Evolutionary conservation across 2,888 invertebrate genomes (phyloP), one percentile per base, ranked within the genome.

Genomic region (Strigamia crassipes): DNA sequence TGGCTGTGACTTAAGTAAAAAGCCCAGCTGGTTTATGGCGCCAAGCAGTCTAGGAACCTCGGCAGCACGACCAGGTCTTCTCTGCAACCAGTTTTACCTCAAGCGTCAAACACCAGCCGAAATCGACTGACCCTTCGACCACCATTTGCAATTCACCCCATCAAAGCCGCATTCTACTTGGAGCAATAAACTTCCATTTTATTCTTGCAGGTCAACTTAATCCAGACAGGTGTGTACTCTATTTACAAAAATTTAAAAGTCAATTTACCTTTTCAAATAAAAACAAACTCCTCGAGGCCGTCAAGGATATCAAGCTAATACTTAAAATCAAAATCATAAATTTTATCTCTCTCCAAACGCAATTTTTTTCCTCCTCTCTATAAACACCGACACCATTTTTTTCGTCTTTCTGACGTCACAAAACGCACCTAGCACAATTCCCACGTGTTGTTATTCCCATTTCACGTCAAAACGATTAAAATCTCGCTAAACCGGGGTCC

Each of bases 121-220:
- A 56, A 56, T 56, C 56, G 56, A 56, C 56, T 56, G 56, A 56
- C 73, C 73, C 73, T 73, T 73, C 31, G 31, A 73, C 73, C 73
- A 73, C 73, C 73, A 73, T 31, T 73, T 73, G 73, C 73, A 73
- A 73, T 31, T 73, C 73, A 73, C 73, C 73, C 73, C 31, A 73
- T 31, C 73, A 73, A 56, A 56, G 56, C 56, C 56, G 9, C 56
- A 56, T 56, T 56, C 56, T 56, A n/a, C 56, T 56, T 18, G 18
- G 56, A 56, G 56, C 56, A 56, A 56, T 56, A 56, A 56, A 56
- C 56, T 56, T 56, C n/a, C 56, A 56, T 56, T 56, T 56, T 18
- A 56, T 56, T 56, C 56, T 56, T 56, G 56, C 56, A 56, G 56
- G 56, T 21, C 56, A 56, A 56, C n/a, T 56, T 56, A 21, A 56